Conservation (phyloP, 2,113 vertebrate genomes). For the Crotophaga sulcirostris region DNA sequence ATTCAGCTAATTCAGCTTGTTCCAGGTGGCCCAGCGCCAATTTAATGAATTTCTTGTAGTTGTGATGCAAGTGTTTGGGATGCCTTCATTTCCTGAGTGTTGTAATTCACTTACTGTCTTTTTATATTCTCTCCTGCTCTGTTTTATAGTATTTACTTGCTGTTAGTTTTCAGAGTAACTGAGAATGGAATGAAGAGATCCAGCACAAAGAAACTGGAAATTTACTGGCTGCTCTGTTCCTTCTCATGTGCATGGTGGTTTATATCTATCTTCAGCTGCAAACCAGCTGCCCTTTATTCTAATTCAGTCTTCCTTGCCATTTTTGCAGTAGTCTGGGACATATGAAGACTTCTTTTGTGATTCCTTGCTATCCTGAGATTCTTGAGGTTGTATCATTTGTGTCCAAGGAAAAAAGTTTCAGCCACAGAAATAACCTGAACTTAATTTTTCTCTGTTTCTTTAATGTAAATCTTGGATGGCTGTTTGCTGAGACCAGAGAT, state of each 20-base stretch:
- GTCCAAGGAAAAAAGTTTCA: not conserved
- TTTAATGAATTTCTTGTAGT: conserved; percentile 10
- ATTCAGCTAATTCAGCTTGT: not conserved
- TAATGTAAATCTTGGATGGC: conserved; percentile 7
- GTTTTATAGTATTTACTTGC: not conserved
- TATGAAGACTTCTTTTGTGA: not conserved
- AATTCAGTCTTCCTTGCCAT: not conserved
- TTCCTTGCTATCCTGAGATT: not conserved
- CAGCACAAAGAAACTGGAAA: not conserved
- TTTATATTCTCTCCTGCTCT: not conserved
- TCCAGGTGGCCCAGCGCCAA: not conserved
- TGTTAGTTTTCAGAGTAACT: conserved; percentile 5
- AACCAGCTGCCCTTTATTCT: not conserved
- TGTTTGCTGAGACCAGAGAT: not conserved
- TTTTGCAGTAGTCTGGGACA: not conserved
- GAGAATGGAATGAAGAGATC: not conserved
- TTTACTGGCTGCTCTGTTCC: not conserved
- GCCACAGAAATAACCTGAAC: not conserved
- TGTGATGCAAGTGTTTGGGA: conserved; percentile 1
- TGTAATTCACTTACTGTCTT: not conserved
- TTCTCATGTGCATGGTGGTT: not conserved
- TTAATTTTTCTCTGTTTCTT: conserved; percentile 6
- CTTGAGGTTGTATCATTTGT: not conserved
- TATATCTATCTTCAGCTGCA: conserved; percentile 39
- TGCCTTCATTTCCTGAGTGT: not conserved